Conservation (phyloP, 92 coral and sea anemone species). For the Zoanthus sansibaricus region DNA sequence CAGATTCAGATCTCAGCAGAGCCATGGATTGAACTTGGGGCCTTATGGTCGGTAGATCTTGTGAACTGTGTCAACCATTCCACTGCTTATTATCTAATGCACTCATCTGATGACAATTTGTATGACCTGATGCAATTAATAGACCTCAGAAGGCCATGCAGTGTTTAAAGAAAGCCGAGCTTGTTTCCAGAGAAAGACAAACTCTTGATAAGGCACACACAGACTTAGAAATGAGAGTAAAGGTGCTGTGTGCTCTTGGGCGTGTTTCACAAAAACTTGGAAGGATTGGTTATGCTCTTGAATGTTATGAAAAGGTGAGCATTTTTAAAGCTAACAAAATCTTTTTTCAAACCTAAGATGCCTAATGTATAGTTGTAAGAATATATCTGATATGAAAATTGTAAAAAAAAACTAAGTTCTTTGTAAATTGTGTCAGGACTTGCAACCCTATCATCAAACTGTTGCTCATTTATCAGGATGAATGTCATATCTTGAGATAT, state of each 20-base stretch:
- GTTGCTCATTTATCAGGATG: no score
- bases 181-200: constrained; percentile 86
- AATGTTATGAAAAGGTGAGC: constrained; percentile 86
- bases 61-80: background rate
- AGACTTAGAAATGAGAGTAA: constrained; percentile 71
- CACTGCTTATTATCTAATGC: no score
- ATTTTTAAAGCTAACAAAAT: background rate
- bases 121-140: background rate
- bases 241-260: constrained; percentile 81
- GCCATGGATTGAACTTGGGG: no score
- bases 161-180: constrained; percentile 91
- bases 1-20: no score
- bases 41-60: no score
- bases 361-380: no score
- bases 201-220: constrained; percentile 65
- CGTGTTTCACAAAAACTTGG: constrained; percentile 77
- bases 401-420: no score
- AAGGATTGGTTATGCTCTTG: constrained; percentile 85
- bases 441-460: no score
- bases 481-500: no score
- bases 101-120: background rate
- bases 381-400: no score
- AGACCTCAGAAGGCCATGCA: constrained; percentile 92
- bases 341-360: no score
- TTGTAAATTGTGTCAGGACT: no score